phyloP scores from a whole-genome alignment of 37 sponge, comb jelly and placozoan species.

The Mnemiopsis leidyi region DNA sequence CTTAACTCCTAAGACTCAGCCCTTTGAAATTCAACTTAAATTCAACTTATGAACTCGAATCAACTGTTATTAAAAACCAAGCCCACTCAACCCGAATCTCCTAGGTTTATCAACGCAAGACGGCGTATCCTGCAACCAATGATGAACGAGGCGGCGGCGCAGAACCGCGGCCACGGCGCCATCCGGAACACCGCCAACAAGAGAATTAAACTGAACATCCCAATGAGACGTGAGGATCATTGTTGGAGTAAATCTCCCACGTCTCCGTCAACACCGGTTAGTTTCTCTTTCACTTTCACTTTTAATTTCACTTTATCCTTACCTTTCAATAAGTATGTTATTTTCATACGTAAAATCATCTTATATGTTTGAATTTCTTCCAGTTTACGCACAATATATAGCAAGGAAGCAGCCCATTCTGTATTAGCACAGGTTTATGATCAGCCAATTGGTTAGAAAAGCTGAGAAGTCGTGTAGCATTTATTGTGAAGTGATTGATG shows the following conservation, averaged over 20 bases:
- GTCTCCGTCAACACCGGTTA: slow-evolving; percentile 23
- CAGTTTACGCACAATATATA: not conserved
- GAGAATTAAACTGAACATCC: slow-evolving; percentile 40
- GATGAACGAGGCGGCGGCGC: slow-evolving; percentile 57
- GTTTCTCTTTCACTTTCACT: no score
- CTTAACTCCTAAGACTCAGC: no score
- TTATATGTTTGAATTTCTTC: no score
- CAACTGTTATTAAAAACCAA: no score
- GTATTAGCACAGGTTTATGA: not conserved
- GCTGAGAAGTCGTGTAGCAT: not conserved
- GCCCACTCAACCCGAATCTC: not conserved
- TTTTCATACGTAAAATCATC: no score
- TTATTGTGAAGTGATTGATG: not conserved
- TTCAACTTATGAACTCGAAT: no score
- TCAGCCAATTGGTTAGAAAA: not conserved
- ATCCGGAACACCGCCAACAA: slow-evolving; percentile 42
- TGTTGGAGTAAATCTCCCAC: slow-evolving; percentile 51
- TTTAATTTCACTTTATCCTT: no score
- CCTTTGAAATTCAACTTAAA: no score
- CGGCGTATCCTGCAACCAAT: slow-evolving; percentile 24
- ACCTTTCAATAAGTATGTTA: no score
- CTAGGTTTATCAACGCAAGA: slow-evolving; percentile 51
- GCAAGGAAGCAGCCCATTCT: not conserved
- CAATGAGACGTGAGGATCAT: not conserved
- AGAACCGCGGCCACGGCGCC: not conserved